phyloP scores from a whole-genome alignment of 2,113 vertebrate species.

The Agelaius tricolor region DNA sequence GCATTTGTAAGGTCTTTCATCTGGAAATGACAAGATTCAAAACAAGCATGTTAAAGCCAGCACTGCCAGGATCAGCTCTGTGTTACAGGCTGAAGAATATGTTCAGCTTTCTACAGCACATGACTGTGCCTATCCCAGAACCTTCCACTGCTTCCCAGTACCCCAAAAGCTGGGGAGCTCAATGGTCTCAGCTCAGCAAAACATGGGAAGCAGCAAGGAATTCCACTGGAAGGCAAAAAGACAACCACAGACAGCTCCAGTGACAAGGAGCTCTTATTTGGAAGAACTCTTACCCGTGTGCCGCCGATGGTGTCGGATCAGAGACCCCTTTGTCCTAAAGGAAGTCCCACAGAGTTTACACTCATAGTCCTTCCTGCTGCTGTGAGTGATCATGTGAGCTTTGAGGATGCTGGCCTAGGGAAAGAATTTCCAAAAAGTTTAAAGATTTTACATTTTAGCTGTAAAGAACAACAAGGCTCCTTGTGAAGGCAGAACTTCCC shows the following conservation, averaged over 20 bases:
- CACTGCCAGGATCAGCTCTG: not conserved
- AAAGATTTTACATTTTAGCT: not conserved
- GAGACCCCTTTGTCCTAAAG: conserved; percentile 95
- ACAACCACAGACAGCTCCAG: not conserved
- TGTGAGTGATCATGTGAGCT: conserved; percentile 95
- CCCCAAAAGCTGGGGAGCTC: not conserved
- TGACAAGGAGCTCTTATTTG: not conserved
- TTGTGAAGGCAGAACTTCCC: not conserved
- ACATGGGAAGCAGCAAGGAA: not conserved
- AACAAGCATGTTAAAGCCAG: not conserved
- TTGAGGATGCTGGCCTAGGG: conserved; percentile 92
- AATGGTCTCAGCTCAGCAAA: not conserved
- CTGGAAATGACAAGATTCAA: conserved; percentile 53
- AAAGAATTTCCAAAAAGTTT: not conserved
- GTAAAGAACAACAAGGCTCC: not conserved
- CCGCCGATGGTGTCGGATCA: conserved; percentile 93
- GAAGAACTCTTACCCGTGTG: conserved; percentile 85
- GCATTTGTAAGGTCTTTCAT: conserved; percentile 95
- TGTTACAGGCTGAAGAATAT: rapidly evolving
- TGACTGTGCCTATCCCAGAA: not conserved
- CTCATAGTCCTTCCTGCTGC: conserved; percentile 91
- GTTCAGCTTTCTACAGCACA: not conserved
- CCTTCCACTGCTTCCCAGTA: not conserved
- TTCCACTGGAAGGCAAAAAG: not conserved
- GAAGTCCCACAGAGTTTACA: conserved; percentile 90